Evolutionary conservation across 2,888 invertebrate species (phyloP).

Genomic region (Pandemis cinnamomeana): DNA sequence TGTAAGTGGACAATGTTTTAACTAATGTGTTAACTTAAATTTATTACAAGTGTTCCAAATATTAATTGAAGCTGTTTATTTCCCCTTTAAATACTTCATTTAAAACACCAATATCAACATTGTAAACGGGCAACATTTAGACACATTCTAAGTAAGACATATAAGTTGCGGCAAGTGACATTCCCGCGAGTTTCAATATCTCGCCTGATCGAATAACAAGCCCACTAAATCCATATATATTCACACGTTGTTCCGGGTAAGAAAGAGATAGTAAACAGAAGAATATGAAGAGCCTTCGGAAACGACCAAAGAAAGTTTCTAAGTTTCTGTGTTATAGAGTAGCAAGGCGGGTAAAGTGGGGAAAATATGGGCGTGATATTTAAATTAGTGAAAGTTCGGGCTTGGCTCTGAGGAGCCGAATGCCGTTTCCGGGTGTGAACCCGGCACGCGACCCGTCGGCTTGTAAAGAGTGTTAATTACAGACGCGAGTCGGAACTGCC

Average conservation of each 20-base stretch:
- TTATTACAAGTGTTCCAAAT: too few species aligned
- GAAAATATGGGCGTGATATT: constrained; percentile 38
- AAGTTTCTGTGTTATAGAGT: constrained; percentile 31
- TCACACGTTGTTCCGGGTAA: background rate
- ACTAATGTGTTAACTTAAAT: too few species aligned
- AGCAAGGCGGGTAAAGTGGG: constrained; percentile 5
- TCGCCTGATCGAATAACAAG: constrained; percentile 7
- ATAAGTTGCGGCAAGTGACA: background rate
- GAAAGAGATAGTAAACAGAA: constrained; percentile 14
- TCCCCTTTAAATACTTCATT: too few species aligned
- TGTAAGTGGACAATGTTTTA: too few species aligned
- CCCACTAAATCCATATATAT: constrained; percentile 22
- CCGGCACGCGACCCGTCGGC: constrained; percentile 65
- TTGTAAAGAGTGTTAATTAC: constrained; percentile 71
- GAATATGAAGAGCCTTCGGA: constrained; percentile 28
- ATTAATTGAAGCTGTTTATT: too few species aligned
- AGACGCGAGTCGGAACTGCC: constrained; percentile 59
- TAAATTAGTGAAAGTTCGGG: constrained; percentile 36
- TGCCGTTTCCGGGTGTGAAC: constrained; percentile 67
- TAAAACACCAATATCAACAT: background rate
- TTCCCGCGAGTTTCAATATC: background rate
- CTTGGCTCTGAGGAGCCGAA: constrained; percentile 43
- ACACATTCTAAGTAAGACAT: background rate
- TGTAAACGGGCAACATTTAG: background rate
- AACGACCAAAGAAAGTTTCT: constrained; percentile 36